Evolutionary conservation across 2,797 vertebrate species (phyloP).

Genomic region (Melanotaenia maccullochi): DNA sequence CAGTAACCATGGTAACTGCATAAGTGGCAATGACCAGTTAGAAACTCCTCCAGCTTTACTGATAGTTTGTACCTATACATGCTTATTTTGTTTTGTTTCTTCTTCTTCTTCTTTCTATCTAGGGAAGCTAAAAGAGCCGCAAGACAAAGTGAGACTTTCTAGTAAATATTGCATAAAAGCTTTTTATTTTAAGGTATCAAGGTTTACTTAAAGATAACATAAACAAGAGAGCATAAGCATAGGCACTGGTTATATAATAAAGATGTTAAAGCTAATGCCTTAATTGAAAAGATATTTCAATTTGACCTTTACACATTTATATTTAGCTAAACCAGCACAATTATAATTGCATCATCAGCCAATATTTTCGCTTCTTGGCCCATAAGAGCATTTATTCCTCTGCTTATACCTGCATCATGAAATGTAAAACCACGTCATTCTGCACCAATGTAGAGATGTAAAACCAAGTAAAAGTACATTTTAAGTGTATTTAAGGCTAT

Average conservation of each 20-base stretch:
- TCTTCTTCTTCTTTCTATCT: not conserved
- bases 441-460: slow-evolving; percentile 1
- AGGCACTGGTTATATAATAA: not conserved
- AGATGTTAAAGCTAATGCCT: not conserved
- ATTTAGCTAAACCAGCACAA: not conserved
- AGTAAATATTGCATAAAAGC: not conserved
- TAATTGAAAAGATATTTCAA: not conserved
- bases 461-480: not conserved
- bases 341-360: not conserved
- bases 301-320: not conserved
- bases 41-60: not conserved
- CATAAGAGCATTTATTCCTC: not conserved
- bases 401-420: slow-evolving; percentile 2
- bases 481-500: not conserved
- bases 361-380: not conserved
- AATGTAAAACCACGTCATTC: not conserved
- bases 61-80: not conserved
- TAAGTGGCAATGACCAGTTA: not conserved
- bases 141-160: not conserved
- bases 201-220: not conserved
- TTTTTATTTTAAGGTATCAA: not conserved
- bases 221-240: not conserved
- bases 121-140: not conserved
- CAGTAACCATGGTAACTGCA: not conserved
- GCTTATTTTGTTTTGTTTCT: not conserved